Evolutionary conservation across 2,888 invertebrate species (phyloP), one percentile per base, ranked within the genome.

Genomic region (Drosophila prolongata): DNA sequence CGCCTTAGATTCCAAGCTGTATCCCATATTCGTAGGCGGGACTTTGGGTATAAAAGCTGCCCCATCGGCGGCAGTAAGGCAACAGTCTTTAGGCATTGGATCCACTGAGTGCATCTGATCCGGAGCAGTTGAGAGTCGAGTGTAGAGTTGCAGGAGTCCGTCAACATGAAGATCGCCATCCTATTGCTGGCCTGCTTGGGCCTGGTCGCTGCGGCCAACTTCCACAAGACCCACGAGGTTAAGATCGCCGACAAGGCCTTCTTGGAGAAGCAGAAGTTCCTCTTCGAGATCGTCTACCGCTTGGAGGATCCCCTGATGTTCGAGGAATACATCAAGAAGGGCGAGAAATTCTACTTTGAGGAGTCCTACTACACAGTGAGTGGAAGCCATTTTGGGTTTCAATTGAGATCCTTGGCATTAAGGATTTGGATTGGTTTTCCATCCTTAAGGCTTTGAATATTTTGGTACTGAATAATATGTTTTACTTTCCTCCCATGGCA

Each of bases 321-420:
- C 71, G 89, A 90, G 50, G 86, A 91, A 57, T 83, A 59, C 42
- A 88, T 90, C 53, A 89, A 90, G 56, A 1, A 62, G 57, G 93
- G 94, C 53, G 92, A 93, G 37, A 92, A 93, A 6, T 94, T 94
- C 92, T 87, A 91, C 60, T 49, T 49, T 6, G 49, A 49, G 11
- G 49, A 49, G 49, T 49, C 49, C 49, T 49, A 49, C 49, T 49
- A 49, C 49, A 35, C 16, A 6, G 49, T 47, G 14, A 47, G 47
- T 47, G n/a, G 3, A 4, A 10, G 10, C 0, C 3, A 35, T 35
- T 24, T 4, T 24, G 3, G 19, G 19, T 19, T 19, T 19, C 19
- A 19, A 19, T 19, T 2, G 19, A 19, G 19, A 0, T 19, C 3
- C 19, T 19, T 19, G 19, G 19, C 19, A 19, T 19, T 19, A 19